A percentile compares a stretch with the other conserved stretches of the same genome.
Evolutionary conservation across 2,113 vertebrate genomes (phyloP).

Genomic region (Nipponia nippon): DNA sequence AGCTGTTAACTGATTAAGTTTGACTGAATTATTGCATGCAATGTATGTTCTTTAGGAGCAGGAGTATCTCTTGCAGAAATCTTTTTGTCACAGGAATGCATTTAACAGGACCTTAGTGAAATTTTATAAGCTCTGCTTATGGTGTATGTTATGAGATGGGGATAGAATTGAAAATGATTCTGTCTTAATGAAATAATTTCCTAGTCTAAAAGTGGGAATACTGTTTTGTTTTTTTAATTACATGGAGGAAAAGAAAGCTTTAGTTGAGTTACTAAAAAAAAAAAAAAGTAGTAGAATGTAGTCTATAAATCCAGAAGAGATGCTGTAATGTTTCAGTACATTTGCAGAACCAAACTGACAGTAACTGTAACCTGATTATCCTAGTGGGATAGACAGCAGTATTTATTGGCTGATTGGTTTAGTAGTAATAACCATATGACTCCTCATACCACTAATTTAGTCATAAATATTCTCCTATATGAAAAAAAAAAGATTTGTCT

Average conservation of each 20-base stretch:
- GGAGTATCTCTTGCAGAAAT: background rate
- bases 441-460: background rate
- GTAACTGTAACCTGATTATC: background rate
- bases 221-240: background rate
- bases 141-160: background rate
- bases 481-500: background rate
- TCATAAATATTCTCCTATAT: background rate
- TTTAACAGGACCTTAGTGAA: background rate
- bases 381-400: background rate
- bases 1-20: background rate
- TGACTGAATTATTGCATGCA: constrained; percentile 35
- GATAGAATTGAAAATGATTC: background rate
- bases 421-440: background rate
- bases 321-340: background rate
- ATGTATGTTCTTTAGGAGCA: background rate
- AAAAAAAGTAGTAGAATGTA: background rate
- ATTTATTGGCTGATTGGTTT: background rate
- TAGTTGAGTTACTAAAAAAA: background rate
- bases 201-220: background rate
- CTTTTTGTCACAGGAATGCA: background rate
- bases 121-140: background rate
- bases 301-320: background rate
- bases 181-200: background rate
- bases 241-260: background rate
- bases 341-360: background rate